A percentile compares a stretch with the other conserved stretches of the same genome.
Evolutionary conservation across 1,140 invertebrate species (phyloP).

Genomic region (Habropoda laboriosa): DNA sequence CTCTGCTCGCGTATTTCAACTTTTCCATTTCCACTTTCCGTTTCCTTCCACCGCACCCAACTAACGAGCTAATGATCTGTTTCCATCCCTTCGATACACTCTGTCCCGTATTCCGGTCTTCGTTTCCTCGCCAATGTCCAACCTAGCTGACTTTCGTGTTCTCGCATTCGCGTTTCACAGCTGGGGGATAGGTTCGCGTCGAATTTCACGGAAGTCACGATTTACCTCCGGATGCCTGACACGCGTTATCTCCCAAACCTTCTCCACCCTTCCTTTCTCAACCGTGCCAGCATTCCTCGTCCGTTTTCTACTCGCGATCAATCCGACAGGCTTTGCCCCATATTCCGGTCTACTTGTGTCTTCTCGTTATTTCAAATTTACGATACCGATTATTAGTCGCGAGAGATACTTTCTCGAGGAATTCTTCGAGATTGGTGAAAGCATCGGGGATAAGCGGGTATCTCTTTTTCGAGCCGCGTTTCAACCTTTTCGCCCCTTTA

Average conservation of each 20-base stretch:
- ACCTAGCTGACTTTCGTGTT: not conserved
- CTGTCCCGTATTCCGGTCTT: not conserved
- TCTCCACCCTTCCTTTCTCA: too few species aligned
- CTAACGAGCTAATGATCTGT: slow-evolving; percentile 1
- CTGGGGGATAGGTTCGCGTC: slow-evolving; percentile 13
- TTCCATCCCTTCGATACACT: not conserved
- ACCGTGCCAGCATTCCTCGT: not conserved
- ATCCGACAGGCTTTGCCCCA: slow-evolving; percentile 15
- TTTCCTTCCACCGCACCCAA: not conserved
- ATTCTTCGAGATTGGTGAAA: not conserved
- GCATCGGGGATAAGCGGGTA: too few species aligned
- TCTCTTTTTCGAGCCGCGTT: slow-evolving; percentile 9
- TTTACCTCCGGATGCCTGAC: slow-evolving; percentile 50
- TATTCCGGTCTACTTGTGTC: not conserved
- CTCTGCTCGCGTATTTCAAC: slow-evolving; percentile 17
- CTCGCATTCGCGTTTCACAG: not conserved
- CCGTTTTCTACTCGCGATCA: slow-evolving; percentile 25
- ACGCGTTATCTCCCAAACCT: slow-evolving; percentile 13
- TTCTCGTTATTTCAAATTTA: slow-evolving; percentile 32
- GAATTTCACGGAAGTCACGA: slow-evolving; percentile 54
- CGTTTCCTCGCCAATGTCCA: not conserved
- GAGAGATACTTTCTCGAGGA: slow-evolving; percentile 12
- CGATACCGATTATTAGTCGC: too few species aligned
- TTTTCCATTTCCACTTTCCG: slow-evolving; percentile 9
- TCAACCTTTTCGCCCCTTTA: slow-evolving; percentile 7